phyloP scores from a whole-genome alignment of 2,113 vertebrate species.

The Lagenorhynchus albirostris region DNA sequence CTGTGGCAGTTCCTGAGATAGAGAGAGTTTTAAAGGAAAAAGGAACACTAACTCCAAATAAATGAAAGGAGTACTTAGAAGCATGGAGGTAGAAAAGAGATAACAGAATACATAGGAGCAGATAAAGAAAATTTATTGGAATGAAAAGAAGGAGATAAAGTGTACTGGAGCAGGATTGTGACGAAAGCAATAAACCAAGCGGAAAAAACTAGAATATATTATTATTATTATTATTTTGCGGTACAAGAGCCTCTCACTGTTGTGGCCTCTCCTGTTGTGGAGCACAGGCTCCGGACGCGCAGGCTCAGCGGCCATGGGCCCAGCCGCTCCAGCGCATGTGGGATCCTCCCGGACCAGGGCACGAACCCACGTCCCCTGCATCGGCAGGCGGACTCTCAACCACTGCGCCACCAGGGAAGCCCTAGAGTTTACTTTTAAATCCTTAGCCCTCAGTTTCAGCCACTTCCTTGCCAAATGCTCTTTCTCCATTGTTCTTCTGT shows the following conservation, averaged over 20 bases:
- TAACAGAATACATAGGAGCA: neutral
- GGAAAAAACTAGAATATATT: neutral
- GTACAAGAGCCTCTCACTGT: too few relatives aligned
- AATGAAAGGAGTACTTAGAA: neutral
- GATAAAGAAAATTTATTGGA: conserved; percentile 27
- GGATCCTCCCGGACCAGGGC: too few relatives aligned
- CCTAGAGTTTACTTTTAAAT: neutral
- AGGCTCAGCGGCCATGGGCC: too few relatives aligned
- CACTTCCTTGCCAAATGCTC: neutral
- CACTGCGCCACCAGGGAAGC: too few relatives aligned
- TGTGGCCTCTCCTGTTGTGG: too few relatives aligned
- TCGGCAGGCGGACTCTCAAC: too few relatives aligned
- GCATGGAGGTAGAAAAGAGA: conserved; percentile 4
- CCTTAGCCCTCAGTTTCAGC: neutral
- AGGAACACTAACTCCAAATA: neutral
- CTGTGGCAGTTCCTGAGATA: neutral
- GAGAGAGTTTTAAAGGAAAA: neutral
- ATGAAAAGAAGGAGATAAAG: conserved; percentile 46
- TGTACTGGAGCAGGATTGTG: neutral
- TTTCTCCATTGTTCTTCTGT: neutral
- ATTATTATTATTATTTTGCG: too few relatives aligned
- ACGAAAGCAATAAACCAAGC: neutral
- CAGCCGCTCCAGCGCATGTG: too few relatives aligned
- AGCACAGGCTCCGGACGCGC: too few relatives aligned
- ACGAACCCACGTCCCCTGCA: too few relatives aligned